phyloP scores from a whole-genome alignment of 1,140 invertebrate genomes.

The Periplaneta americana region DNA sequence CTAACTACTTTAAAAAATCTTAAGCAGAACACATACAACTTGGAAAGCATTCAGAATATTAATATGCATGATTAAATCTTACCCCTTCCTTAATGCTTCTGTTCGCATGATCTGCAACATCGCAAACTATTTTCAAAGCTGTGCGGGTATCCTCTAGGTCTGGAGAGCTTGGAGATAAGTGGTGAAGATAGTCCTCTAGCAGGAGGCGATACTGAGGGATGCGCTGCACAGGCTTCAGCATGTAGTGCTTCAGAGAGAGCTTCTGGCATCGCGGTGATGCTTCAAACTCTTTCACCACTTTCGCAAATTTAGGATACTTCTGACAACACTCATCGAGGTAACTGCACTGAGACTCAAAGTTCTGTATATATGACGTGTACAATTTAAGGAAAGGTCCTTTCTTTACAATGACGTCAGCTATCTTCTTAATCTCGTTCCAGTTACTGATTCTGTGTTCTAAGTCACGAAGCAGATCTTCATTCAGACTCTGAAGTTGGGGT shows the following conservation, averaged over 20 bases:
- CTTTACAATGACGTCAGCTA: conserved; percentile 70
- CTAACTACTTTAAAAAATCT: no score
- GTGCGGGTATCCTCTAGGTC: conserved; percentile 61
- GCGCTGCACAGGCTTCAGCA: conserved; percentile 72
- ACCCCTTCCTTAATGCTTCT: conserved; percentile 59
- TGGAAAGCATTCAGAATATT: no score
- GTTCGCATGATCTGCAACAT: conserved; percentile 71
- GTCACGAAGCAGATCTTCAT: conserved; percentile 60
- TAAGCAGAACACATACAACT: no score
- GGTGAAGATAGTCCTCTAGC: conserved; percentile 59
- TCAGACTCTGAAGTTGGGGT: conserved; percentile 51
- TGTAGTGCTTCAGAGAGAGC: conserved; percentile 61
- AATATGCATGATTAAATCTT: no score
- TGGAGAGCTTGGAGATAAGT: conserved; percentile 47
- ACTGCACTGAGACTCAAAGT: conserved; percentile 59
- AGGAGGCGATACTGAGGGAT: conserved; percentile 64
- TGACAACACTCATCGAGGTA: conserved; percentile 54
- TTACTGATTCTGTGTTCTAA: conserved; percentile 53
- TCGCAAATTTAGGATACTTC: conserved; percentile 54
- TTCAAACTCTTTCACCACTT: conserved; percentile 61
- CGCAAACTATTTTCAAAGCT: conserved; percentile 62
- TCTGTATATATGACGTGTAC: conserved; percentile 64
- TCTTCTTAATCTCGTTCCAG: conserved; percentile 53
- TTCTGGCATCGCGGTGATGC: conserved; percentile 54
- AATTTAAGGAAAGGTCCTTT: conserved; percentile 72